Evolutionary conservation across 2,888 invertebrate species (phyloP).

Genomic region (Eristalis arbustorum): DNA sequence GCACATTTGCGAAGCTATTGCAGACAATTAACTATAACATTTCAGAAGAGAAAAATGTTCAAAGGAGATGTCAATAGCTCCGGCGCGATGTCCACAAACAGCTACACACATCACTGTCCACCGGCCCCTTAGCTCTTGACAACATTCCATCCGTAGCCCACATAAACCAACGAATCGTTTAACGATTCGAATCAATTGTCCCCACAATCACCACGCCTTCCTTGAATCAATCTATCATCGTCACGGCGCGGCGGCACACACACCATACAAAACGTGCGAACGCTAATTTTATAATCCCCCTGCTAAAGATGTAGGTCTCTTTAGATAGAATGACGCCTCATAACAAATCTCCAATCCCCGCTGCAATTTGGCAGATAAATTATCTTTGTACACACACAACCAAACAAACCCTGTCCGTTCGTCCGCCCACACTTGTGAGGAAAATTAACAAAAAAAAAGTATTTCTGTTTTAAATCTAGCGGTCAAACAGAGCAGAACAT

Average conservation of each 20-base stretch:
- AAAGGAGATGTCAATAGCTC: background rate
- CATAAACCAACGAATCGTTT: background rate
- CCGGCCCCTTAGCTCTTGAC: background rate
- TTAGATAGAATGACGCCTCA: constrained; percentile 28
- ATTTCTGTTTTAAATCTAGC: constrained; percentile 45
- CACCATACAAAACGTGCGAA: constrained; percentile 37
- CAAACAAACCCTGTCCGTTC: constrained; percentile 1
- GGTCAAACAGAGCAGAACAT: constrained; percentile 47
- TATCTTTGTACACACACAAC: background rate
- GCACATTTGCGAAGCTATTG: background rate
- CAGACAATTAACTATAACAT: background rate
- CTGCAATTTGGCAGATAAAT: constrained; percentile 38
- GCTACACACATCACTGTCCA: background rate
- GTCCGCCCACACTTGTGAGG: constrained; percentile 1
- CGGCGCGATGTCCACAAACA: background rate
- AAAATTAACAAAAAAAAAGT: constrained; percentile 3
- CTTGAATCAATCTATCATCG: background rate
- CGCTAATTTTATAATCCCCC: constrained; percentile 41
- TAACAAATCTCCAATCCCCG: constrained; percentile 16
- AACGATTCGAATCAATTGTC: constrained; percentile 15
- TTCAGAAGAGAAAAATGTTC: background rate
- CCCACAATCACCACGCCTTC: constrained; percentile 22
- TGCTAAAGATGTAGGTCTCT: background rate
- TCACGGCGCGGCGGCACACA: background rate
- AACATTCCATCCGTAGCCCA: background rate